These are phyloP conservation scores for Drosophila pseudoobscura DNA, from an alignment of 1,140 invertebrate genomes.

Conservation along the genomic window DNA sequence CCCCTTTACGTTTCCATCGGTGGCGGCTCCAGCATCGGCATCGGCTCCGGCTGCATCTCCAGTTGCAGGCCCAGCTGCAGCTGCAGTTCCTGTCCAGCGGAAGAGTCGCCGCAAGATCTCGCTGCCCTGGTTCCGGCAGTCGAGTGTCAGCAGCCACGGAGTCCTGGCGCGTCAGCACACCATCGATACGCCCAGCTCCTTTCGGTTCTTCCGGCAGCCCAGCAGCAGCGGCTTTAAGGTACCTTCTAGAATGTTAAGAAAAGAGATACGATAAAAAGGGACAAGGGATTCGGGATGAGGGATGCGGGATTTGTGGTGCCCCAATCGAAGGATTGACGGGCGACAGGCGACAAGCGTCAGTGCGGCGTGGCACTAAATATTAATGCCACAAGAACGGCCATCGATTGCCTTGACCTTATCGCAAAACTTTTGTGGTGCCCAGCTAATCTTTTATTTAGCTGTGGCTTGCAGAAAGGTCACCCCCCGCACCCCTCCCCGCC, in stretches of 20 bases:
- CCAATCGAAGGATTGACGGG: not conserved
- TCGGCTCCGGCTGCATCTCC: not conserved
- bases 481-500: slow-evolving; percentile 1
- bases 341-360: slow-evolving; percentile 20
- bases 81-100: slow-evolving; percentile 80
- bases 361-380: slow-evolving; percentile 37
- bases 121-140: slow-evolving; percentile 93
- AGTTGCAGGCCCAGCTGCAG: slow-evolving; percentile 74
- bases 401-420: slow-evolving; percentile 55
- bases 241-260: slow-evolving; percentile 1
- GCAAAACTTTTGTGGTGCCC: not conserved
- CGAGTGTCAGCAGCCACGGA: slow-evolving; percentile 88
- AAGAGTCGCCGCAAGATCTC: slow-evolving; percentile 93
- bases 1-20: slow-evolving; percentile 72
- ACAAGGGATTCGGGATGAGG: not conserved
- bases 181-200: slow-evolving; percentile 93
- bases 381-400: slow-evolving; percentile 44
- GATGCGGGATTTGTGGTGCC: too few species aligned
- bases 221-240: slow-evolving; percentile 84
- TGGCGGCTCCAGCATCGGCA: slow-evolving; percentile 39
- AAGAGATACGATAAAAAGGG: too few species aligned
- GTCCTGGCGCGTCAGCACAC: slow-evolving; percentile 92
- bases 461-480: slow-evolving; percentile 40
- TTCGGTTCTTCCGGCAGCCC: slow-evolving; percentile 84
- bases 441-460: slow-evolving; percentile 58